Evolutionary conservation across 2,113 vertebrate genomes (phyloP), one percentile per base, ranked within the genome.

Genomic region (Phylloscopus trochilus): DNA sequence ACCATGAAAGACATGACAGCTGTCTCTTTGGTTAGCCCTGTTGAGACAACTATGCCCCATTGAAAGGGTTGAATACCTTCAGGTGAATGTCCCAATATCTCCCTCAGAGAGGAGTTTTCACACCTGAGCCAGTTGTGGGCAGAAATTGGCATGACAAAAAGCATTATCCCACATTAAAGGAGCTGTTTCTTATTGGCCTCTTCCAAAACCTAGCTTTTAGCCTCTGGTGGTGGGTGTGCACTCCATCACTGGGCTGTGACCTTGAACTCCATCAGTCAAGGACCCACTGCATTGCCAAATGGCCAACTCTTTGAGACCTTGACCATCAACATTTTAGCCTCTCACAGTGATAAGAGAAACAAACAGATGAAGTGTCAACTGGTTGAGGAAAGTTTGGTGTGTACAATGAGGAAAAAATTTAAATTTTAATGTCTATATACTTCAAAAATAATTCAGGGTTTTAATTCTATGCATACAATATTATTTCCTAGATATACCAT

Each of bases 271-370:
- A 9, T 30, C 24, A n/a, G 19, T 19, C 27, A 47, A 46, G 33
- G 17, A 58, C 37, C 53, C 7, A 3, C 35, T 60, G 44, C 44
- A 43, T 51, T 60, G 12, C 30, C 24, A 51, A 51, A 51, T 23
- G 35, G 9, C 44, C 0, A 0, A 6, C n/a, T 43, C 9, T 26
- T 22, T 33, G n/a, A 58, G n/a, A 39, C 22, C 28, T 51, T 59
- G 15, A 33, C 35, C 30, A 59, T 23, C 31, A 28, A n/a, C 11
- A 19, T 43, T 60, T 63, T 35, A 24, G 37, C 20, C 15, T 60
- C 79, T 43, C n/a, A 39, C 27, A 26, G n/a, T 7, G 46, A 66
- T 43, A 30, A 66, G 26, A 88, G 18, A 92, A 88, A 49, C 7
- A 58, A 64, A 85, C 6, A n/a, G 19, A 69, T 30, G 9, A 46